Base-by-base conservation (phyloP, 1,140 invertebrate species). In the Galleria mellonella region DNA sequence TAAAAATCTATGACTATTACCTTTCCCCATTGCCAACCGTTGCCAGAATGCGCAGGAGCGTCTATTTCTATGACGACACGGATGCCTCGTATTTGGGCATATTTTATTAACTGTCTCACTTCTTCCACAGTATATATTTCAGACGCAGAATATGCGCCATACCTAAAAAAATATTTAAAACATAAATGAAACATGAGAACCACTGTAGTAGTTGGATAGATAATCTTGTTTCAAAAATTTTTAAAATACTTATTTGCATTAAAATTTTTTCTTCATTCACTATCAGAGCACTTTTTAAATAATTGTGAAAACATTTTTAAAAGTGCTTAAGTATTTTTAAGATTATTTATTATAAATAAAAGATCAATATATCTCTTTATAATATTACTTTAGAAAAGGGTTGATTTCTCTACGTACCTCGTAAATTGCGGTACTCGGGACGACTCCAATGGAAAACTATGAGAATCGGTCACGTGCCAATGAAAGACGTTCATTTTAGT, bases 401-500 rank as follows among this genome's bases (percentile, higher is more conserved):
- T n/a, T n/a, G n/a, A n/a, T n/a, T n/a, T n/a, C n/a, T n/a, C n/a
- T n/a, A n/a, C n/a, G n/a, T 72, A 93, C 84, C 88, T 89, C 0
- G 92, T 90, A 87, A 96, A 90, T 62, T 94, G 90, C 0, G 94
- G 94, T 17, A 92, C 89, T 11, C 90, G 86, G 1, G 85, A 87
- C 0, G 93, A 92, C 38, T 93, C 91, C 50, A 94, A 89, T 0
- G 95, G 94, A 72, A 96, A 96, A 65, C 94, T 95, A 49, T 96
- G 94, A 0, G 93, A 91, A 66, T 96, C 95, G 0, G 92, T 94
- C 1, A 93, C 89, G 62, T 96, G 94, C 94, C 94, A 96, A 67
- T 96, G 95, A 27, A 96, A 90, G 0, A 94, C 92, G 62, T 97
- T 97, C 50, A 97, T 73, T 76, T 97, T 97, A 12, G 90, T 92